Conservation (phyloP, 2,113 vertebrate genomes). For the Rhombomys opimus region DNA sequence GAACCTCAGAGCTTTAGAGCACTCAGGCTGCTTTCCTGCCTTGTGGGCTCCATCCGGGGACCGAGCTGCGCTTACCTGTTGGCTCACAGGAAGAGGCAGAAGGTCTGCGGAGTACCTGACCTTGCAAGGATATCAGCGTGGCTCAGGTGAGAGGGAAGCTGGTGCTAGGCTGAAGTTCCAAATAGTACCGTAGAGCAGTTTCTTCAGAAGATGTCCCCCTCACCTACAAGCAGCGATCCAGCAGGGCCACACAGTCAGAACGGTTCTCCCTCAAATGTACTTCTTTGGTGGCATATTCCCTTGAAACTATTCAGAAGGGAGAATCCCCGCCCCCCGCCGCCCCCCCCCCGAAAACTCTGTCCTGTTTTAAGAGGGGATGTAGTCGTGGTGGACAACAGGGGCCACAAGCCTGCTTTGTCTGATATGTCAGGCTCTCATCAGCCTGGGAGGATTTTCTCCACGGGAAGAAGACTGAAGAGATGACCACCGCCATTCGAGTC, state of each 20-base stretch:
- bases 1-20: constrained; percentile 29
- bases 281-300: neutral
- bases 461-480: no score
- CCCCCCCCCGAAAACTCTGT: neutral
- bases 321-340: no score
- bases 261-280: neutral
- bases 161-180: neutral
- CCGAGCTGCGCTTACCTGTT: neutral
- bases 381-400: no score
- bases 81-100: constrained; percentile 29
- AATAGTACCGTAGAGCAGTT: neutral
- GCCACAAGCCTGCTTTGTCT: neutral
- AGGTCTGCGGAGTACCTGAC: neutral
- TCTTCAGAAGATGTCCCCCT: neutral
- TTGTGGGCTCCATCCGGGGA: neutral
- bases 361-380: neutral
- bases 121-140: neutral
- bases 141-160: constrained; percentile 17
- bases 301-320: neutral
- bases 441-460: neutral
- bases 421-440: neutral
- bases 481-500: neutral
- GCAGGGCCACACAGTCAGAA: neutral
- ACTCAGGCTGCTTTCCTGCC: neutral
- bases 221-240: neutral